phyloP scores from a whole-genome alignment of 23 tunicate genomes.

The Ciona savignyi region DNA sequence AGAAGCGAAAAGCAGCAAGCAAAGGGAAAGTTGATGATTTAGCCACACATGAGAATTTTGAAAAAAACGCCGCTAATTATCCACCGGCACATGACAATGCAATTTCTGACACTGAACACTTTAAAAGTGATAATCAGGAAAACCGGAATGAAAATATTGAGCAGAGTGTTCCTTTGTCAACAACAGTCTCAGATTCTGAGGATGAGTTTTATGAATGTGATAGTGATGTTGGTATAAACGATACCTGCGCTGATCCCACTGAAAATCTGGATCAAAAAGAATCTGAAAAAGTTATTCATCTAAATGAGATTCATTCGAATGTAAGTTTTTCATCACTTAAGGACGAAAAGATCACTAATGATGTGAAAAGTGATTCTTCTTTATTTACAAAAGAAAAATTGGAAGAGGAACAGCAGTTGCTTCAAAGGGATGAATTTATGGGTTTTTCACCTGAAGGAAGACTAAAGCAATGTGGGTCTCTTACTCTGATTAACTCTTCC shows the following conservation, averaged over 20 bases:
- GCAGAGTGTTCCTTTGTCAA: neutral
- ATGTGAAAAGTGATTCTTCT: neutral
- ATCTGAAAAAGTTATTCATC: neutral
- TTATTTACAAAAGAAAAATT: neutral
- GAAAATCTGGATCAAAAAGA: neutral
- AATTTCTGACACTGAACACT: neutral
- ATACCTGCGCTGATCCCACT: no score
- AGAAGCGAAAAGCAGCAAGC: neutral
- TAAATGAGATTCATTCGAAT: neutral
- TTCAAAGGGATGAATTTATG: neutral
- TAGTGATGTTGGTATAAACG: conserved; percentile 5
- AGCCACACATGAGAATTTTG: neutral
- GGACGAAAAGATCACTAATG: neutral
- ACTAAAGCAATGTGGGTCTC: conserved; percentile 16
- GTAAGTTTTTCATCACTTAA: neutral
- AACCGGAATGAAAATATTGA: neutral
- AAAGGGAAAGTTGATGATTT: neutral
- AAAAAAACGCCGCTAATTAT: neutral
- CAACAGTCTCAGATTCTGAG: conserved; percentile 27
- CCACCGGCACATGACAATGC: neutral
- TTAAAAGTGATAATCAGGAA: neutral
- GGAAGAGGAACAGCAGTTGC: neutral
- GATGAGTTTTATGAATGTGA: conserved; percentile 68
- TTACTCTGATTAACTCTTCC: conserved; percentile 22
- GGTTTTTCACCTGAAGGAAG: conserved; percentile 51